A percentile compares a stretch with the other conserved stretches of the same genome.
These are phyloP conservation scores for Otis tarda DNA, from an alignment of 2,113 vertebrate genomes.

Conservation along the genomic window DNA sequence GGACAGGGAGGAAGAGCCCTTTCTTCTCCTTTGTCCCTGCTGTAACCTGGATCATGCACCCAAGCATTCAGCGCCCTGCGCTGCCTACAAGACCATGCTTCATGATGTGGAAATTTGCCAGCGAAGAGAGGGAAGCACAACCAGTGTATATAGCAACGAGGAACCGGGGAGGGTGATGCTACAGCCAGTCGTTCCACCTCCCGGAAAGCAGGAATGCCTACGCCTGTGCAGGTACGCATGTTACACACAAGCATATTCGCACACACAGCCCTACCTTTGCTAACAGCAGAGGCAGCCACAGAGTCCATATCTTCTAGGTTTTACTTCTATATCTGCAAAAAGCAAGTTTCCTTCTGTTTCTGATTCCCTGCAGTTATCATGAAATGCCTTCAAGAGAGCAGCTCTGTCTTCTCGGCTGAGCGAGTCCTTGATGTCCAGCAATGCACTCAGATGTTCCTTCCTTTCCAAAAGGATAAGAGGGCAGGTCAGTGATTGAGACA, in stretches of 20 bases:
- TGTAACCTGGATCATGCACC: neutral
- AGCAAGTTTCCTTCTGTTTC: constrained; percentile 18
- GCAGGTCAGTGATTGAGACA: neutral
- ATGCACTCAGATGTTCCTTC: constrained; percentile 44
- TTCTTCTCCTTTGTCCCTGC: neutral
- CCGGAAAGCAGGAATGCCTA: neutral
- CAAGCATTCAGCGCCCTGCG: neutral
- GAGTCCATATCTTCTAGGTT: neutral
- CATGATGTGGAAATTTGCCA: neutral
- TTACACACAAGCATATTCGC: neutral
- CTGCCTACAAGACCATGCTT: neutral
- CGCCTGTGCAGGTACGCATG: fast-evolving
- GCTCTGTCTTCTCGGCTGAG: constrained; percentile 38
- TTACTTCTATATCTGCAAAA: constrained; percentile 55
- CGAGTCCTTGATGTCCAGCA: constrained; percentile 49
- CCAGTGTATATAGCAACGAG: fast-evolving
- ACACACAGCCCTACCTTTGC: constrained; percentile 27
- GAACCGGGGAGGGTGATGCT: neutral
- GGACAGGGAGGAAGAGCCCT: neutral
- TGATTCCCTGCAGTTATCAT: neutral
- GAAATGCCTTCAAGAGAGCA: constrained; percentile 32
- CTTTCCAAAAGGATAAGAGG: constrained; percentile 26
- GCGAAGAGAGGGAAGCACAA: neutral
- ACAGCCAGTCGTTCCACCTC: neutral
- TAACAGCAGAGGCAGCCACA: constrained; percentile 55